Evolutionary conservation across 1,140 invertebrate species (phyloP).

Genomic region (Zaprionus davidi): DNA sequence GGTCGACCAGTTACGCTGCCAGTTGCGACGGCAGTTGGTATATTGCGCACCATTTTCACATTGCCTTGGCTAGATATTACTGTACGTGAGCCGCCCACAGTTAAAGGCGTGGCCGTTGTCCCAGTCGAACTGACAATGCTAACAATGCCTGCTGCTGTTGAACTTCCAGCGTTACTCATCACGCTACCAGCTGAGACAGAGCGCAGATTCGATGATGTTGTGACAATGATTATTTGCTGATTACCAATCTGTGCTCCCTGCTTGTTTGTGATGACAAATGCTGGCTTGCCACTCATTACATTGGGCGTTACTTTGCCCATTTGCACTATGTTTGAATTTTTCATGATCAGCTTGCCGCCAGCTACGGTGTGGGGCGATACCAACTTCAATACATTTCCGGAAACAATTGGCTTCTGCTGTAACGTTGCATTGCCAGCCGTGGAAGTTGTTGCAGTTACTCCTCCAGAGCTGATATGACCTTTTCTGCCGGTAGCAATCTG

Average conservation of each 20-base stretch:
- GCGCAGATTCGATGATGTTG: slow-evolving; percentile 87
- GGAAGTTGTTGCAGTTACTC: slow-evolving; percentile 7
- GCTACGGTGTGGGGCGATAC: slow-evolving; percentile 79
- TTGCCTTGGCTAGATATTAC: slow-evolving; percentile 84
- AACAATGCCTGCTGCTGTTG: slow-evolving; percentile 75
- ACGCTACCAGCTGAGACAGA: slow-evolving; percentile 78
- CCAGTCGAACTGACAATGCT: slow-evolving; percentile 72
- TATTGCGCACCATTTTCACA: slow-evolving; percentile 88
- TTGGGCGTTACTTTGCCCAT: slow-evolving; percentile 85
- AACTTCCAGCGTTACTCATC: slow-evolving; percentile 87
- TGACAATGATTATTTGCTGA: slow-evolving; percentile 90
- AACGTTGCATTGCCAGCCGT: slow-evolving; percentile 77
- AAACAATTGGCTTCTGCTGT: slow-evolving; percentile 65
- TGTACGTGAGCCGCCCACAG: slow-evolving; percentile 81
- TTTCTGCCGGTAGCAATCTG: slow-evolving; percentile 39
- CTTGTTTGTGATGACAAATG: slow-evolving; percentile 83
- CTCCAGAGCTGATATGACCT: slow-evolving; percentile 9
- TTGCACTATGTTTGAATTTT: slow-evolving; percentile 89
- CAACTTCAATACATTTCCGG: slow-evolving; percentile 78
- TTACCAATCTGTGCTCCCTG: slow-evolving; percentile 85
- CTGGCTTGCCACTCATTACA: slow-evolving; percentile 76
- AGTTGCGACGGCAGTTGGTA: slow-evolving; percentile 73
- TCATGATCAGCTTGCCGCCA: slow-evolving; percentile 87
- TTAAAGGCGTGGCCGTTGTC: slow-evolving; percentile 53
- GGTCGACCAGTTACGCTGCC: slow-evolving; percentile 85